Percentiles rank a stretch among this genome's conserved stretches.
Conservation (phyloP, 92 coral and sea anemone species). For the Phymanthus crucifer region DNA sequence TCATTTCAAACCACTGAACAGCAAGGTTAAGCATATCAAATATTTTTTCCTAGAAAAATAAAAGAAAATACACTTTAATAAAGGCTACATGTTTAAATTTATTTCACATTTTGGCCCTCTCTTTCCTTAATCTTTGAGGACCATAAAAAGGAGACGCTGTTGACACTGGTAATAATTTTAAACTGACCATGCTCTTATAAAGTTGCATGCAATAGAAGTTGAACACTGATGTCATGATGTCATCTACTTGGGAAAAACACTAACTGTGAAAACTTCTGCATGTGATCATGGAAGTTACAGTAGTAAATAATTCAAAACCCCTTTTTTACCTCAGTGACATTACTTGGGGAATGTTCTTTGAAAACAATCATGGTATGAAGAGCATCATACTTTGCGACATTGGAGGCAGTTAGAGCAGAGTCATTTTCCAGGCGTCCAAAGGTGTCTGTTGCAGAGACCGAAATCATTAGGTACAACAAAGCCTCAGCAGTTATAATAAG, state of each 20-base stretch:
- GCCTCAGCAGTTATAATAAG: background rate
- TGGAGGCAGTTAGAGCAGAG: slow-evolving; percentile 70
- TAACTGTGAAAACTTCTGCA: no score
- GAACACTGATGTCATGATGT: no score
- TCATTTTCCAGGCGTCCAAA: slow-evolving; percentile 72
- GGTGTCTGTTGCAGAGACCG: slow-evolving; percentile 44
- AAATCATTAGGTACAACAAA: background rate
- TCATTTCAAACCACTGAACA: slow-evolving; percentile 66
- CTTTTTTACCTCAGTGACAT: slow-evolving; percentile 45
- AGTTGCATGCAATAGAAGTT: no score
- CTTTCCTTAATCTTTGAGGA: no score
- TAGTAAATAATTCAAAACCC: no score
- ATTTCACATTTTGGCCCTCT: background rate
- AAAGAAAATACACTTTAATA: background rate
- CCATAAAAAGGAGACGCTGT: no score
- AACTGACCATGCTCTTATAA: no score
- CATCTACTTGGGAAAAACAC: no score
- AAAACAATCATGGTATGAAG: slow-evolving; percentile 70
- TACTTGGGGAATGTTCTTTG: slow-evolving; percentile 74
- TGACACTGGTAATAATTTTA: no score
- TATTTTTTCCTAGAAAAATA: slow-evolving; percentile 44
- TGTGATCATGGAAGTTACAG: no score
- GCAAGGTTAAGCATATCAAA: slow-evolving; percentile 65
- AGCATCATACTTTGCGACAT: slow-evolving; percentile 84
- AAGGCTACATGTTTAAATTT: background rate